Evolutionary conservation across 2,797 vertebrate species (phyloP), one percentile per base, ranked within the genome.

Genomic region (Urocyon cinereoargenteus): DNA sequence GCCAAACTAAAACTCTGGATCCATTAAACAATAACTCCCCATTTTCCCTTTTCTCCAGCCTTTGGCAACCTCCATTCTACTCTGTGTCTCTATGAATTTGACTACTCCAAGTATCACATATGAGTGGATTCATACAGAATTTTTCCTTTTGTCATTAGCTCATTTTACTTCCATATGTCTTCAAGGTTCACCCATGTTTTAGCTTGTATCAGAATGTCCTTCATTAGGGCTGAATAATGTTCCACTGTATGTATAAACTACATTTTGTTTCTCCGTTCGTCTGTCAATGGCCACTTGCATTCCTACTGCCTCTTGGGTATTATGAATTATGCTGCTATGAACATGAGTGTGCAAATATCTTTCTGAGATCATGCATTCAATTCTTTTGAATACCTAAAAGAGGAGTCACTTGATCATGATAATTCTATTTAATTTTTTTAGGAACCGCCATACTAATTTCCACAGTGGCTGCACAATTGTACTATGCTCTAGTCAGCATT

Each of bases 401-500:
- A 84, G 24, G 77, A 90, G 61, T 81, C 87, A 31, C 28, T 84
- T 36, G 14, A 14, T 84, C 19, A 21, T 40, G 5, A 14, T 66
- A 81, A 85, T 81, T 77, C n/a, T 87, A 12, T 68, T 51, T 95
- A 31, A 68, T 86, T 49, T 86, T 81, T 81, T 77, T 28, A 79
- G 55, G 13, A 91, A 19, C 8, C 5, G 4, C 21, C 16, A 57
- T 45, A 62, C 7, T 61, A 0, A 59, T 86, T 86, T 87, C 73
- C 40, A 96, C 31, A 36, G 26, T 18, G 10, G 34, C 36, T 83
- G 22, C 21, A 82, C 40, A 18, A 19, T 64, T 84, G 77, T 51
- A 40, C n/a, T 66, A 19, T 51, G 45, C 64, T 83, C 22, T 26
- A 28, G 61, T 53, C 77, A 57, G 34, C 45, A 92, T 90, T 91